phyloP scores from a whole-genome alignment of 1,140 invertebrate genomes.

The Brachionus manjavacas region DNA sequence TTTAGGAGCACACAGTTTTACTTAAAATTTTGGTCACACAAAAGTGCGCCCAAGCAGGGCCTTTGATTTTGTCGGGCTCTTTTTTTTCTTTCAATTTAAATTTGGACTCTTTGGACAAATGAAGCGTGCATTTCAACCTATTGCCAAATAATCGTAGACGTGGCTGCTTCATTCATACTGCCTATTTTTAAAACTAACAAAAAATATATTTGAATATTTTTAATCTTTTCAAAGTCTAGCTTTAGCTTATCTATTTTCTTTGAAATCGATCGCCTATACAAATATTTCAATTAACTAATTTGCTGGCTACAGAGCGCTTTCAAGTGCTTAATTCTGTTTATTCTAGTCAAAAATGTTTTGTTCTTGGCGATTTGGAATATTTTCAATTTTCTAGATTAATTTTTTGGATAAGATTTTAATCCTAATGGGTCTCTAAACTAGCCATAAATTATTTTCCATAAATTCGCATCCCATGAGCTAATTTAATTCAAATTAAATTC shows the following conservation, averaged over 20 bases:
- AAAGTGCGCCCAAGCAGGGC: neutral
- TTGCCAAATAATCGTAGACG: neutral
- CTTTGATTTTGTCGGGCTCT: neutral
- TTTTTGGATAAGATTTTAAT: neutral
- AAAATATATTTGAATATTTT: neutral
- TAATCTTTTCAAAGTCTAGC: slow-evolving; percentile 4
- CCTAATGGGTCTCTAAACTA: neutral
- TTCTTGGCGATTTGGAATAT: neutral
- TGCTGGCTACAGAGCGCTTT: neutral
- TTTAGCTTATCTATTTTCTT: neutral
- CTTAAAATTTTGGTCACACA: neutral
- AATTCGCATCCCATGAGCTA: neutral
- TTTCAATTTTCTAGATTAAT: neutral
- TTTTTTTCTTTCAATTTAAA: neutral
- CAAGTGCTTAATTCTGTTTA: neutral
- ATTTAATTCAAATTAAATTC: neutral
- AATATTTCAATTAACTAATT: slow-evolving; percentile 30
- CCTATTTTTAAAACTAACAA: neutral
- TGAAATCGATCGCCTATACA: slow-evolving; percentile 3
- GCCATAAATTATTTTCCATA: neutral
- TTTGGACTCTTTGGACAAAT: neutral
- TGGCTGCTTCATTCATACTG: neutral
- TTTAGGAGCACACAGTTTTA: neutral
- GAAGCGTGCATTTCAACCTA: neutral
- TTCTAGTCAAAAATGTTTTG: slow-evolving; percentile 11